Base-by-base conservation (phyloP, 2,113 vertebrate species). In the Gopherus evgoodei region DNA sequence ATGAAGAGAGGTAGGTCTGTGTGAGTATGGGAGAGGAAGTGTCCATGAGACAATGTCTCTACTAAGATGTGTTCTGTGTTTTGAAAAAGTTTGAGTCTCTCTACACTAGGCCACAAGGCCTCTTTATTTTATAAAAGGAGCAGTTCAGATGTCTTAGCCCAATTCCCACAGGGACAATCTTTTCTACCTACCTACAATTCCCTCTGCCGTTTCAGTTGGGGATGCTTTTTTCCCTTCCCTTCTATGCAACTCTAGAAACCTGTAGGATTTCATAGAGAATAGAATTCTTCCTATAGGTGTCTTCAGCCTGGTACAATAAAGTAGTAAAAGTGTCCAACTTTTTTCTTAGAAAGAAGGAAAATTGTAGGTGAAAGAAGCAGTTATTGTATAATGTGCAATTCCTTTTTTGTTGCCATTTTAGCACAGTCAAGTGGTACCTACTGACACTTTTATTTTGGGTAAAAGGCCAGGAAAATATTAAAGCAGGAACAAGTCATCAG, bases 401-500 rank as follows among this genome's bases (percentile, higher is more conserved):
- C 47, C 19, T 95, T 86, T 95, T 89, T 92, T 90, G 86, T 84
- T 76, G 94, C 50, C 62, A 86, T 93, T 95, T 96, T 82, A 94
- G 94, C 95, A 97, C 95, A 97, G 93, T 96, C 89, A 97, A 97
- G 95, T 92, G 95, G 95, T 94, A 96, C 85, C 65, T 90, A 90
- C 47, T 94, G 90, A 96, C 90, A 83, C 90, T 97, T 97, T 94
- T 95, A 84, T 96, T 96, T 94, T 96, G 90, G 91, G 91, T 93
- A 95, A 93, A 97, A 96, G 95, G 93, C 95, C 91, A 93, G 95
- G 94, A 95, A 97, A 97, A 97, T 85, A 96, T 94, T 96, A 97
- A 93, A 95, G 96, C 90, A 95, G 91, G 95, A 97, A 97, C 95
- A 97, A 97, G 95, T 94, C 97, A 94, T 97, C 96, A 96, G 95